A percentile compares a stretch with the other conserved stretches of the same genome.
Conservation (phyloP, 2,888 invertebrate genomes). For the Orthonevra nobilis region DNA sequence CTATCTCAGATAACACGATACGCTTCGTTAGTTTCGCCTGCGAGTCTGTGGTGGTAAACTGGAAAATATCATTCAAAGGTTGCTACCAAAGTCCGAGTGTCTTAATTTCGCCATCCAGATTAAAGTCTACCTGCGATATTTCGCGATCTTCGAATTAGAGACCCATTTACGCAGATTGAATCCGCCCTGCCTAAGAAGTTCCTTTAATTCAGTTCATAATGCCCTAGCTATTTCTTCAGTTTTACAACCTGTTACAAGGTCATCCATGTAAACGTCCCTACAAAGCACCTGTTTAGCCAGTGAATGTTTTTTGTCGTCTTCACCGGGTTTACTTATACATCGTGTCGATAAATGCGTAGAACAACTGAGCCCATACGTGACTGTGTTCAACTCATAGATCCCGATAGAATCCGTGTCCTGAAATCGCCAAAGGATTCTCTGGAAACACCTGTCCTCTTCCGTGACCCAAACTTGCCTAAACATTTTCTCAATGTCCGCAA, state of each 20-base stretch:
- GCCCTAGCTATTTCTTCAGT: conserved; percentile 1
- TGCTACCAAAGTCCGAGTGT: not conserved
- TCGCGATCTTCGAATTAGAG: not conserved
- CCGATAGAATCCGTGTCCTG: not conserved
- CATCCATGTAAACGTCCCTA: conserved; percentile 8
- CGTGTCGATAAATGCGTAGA: conserved; percentile 10
- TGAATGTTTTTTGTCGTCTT: not conserved
- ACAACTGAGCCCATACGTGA: conserved; percentile 16
- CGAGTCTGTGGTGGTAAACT: not conserved
- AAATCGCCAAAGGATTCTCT: conserved; percentile 2
- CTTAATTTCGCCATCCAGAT: not conserved
- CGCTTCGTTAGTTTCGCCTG: not conserved
- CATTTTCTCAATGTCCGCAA: conserved; percentile 6
- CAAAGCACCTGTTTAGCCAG: conserved; percentile 1
- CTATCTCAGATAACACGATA: not conserved
- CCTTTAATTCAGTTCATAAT: not conserved
- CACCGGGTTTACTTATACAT: conserved; percentile 3
- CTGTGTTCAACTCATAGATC: conserved; percentile 3
- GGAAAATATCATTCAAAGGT: not conserved
- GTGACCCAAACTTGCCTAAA: conserved; percentile 9
- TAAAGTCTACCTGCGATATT: not conserved
- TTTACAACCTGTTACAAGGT: conserved; percentile 8
- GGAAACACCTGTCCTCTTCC: not conserved
- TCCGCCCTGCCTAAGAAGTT: conserved; percentile 1
- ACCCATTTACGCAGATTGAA: conserved; percentile 1